Base-by-base conservation (phyloP, 2,888 invertebrate genomes). In the Diabrotica balteata region DNA sequence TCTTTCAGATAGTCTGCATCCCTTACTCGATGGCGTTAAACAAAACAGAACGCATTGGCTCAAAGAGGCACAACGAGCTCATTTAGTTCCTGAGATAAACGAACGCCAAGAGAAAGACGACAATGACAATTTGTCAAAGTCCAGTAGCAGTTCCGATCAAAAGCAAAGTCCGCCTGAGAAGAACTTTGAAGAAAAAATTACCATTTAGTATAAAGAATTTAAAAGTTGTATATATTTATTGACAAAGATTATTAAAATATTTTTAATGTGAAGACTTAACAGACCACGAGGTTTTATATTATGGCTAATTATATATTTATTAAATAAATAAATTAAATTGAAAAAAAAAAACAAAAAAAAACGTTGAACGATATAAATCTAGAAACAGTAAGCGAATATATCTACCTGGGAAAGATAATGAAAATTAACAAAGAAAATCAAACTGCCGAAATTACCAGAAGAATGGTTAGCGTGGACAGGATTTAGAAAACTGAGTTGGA, bases 41-140 rank as follows among this genome's bases (percentile, higher is more conserved):
- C 87, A 89, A 77, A 97, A 97, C 83, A 90, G 94, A 66, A 86
- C 88, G 49, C 92, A 95, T 79, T 97, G 96, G 97, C 86, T 94
- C 77, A 90, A 91, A 67, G 86, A 69, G 51, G 69, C 69, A 43
- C 66, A 69, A 54, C 63, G 59, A 11, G 69, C 69, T 8, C 69
- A 69, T 49, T 54, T 67, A 11, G 62, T 69, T 8, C 68, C 68
- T 11, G 65, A 67, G 9, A 59, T 51, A 50, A 61, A 63, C 7
- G 62, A 64, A 7, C 72, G 69, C 50, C 75, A 77, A 47, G 79
- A 80, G 59, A 77, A 78, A 69, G 81, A 82, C 70, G 77, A 79
- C 55, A 83, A 83, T 64, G 82, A 82, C 69, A 82, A 82, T 66
- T 66, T 80, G 17, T 75, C 80, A 47, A 81, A 80, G 70, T 76